Conservation (phyloP, 2,888 invertebrate genomes). For the Tenthredo mesomela region DNA sequence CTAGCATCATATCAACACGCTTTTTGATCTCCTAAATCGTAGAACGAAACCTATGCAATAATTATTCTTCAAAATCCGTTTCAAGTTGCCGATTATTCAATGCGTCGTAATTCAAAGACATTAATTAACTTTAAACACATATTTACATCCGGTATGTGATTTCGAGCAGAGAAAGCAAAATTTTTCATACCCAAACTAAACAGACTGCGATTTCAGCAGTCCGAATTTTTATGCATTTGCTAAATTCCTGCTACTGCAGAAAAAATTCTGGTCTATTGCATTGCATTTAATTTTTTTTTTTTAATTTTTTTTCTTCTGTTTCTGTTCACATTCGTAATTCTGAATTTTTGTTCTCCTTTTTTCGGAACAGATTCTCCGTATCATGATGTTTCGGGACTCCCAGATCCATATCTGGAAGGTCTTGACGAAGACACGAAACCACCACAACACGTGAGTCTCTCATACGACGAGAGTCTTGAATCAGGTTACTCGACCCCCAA, state of each 20-base stretch:
- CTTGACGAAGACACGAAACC: constrained; percentile 90
- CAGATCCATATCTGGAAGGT: constrained; percentile 91
- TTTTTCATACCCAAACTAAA: too few relatives aligned
- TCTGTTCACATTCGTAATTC: too few relatives aligned
- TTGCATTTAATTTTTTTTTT: not conserved
- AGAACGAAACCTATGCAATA: not conserved
- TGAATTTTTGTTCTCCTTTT: not conserved
- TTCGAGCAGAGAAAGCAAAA: too few relatives aligned
- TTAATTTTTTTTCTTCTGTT: too few relatives aligned
- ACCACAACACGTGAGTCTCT: constrained; percentile 91
- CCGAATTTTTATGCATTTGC: too few relatives aligned
- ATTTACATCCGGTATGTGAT: not conserved
- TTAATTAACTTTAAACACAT: not conserved
- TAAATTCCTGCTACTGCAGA: not conserved
- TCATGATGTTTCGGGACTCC: constrained; percentile 95
- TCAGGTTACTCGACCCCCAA: constrained; percentile 97
- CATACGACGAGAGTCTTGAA: constrained; percentile 96
- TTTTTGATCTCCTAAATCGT: not conserved
- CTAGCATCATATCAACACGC: not conserved
- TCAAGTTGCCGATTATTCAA: not conserved
- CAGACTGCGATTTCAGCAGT: too few relatives aligned
- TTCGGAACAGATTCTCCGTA: constrained; percentile 90
- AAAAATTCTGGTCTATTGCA: not conserved
- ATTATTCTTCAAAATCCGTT: not conserved
- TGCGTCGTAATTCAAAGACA: not conserved